Base-by-base conservation (phyloP, 1,140 invertebrate species). In the Radopholus similis region DNA sequence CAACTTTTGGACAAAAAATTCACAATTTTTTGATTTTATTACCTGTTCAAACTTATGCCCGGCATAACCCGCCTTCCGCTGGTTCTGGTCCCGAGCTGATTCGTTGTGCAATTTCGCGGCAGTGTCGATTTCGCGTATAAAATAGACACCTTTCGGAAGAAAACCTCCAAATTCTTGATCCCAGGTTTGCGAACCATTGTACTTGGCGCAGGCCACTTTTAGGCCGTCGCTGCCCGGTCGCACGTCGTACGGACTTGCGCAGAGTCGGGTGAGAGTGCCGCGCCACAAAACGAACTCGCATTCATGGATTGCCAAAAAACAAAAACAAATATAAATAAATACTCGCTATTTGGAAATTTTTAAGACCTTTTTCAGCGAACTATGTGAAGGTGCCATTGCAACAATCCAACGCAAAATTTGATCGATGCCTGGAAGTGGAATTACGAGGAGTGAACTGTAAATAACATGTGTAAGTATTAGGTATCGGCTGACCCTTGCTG, bases 221-320 rank as follows among this genome's bases (percentile, higher is more conserved):
- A 64, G 26, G 3, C 62, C 62, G 21, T 51, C 62, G 15, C 18
- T 18, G 23, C n/a, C 26, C 34, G 49, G 13, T 26, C 28, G n/a
- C 4, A 30, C 23, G 30, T 64, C 62, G 18, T 64, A 64, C 11
- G 21, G 44, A 15, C 30, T 32, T 51, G 13, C 4, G 23, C 37
- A 23, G n/a, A 64, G 26, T 13, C 49, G 44, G 2, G 30, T 30
- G 15, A 64, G n/a, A 32, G 49, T 64, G 18, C 62, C 62, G 18
- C 62, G 62, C 23, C 47, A 64, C 18, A 30, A 30, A 42, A 64
- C 62, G 23, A 64, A 53, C 37, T 64, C 62, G 15, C 44, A 18
- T n/a, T 56, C 44, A 49, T 64, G 49, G 44, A 64, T 23, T 9
- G 23, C 32, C 60, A 49, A 38, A 44, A 49, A 15, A 30, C 13